Percentiles rank a stretch among this genome's conserved stretches.
phyloP scores from a whole-genome alignment of 2,113 vertebrate genomes.

The Sigmodon hispidus region DNA sequence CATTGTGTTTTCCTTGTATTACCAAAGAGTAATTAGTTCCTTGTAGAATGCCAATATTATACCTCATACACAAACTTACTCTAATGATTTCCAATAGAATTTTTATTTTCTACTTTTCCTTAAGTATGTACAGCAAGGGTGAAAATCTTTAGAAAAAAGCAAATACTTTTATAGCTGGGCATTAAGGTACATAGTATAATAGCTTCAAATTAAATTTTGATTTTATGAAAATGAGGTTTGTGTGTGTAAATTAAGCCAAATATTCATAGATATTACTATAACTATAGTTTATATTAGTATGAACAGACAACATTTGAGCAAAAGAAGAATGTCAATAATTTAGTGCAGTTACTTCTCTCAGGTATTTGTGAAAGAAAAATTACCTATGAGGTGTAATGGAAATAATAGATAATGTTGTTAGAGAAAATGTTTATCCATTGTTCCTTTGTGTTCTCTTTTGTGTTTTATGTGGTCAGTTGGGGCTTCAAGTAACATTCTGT shows the following conservation, averaged over 20 bases:
- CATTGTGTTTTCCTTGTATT: background rate
- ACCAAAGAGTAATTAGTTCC: conserved; percentile 9
- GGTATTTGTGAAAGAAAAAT: background rate
- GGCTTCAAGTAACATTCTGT: background rate
- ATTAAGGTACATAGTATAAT: background rate
- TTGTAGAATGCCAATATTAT: conserved; percentile 57
- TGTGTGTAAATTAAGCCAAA: background rate
- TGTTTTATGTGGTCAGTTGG: background rate
- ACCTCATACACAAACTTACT: conserved; percentile 47
- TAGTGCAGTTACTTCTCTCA: background rate
- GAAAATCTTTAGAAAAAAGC: conserved; percentile 18
- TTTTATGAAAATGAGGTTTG: background rate
- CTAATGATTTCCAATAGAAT: conserved; percentile 77
- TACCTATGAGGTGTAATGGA: background rate
- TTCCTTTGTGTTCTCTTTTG: background rate
- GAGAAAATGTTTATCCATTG: too few species aligned
- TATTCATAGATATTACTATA: background rate
- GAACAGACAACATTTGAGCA: background rate
- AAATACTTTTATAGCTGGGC: conserved; percentile 25
- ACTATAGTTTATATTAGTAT: background rate
- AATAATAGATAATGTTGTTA: too few species aligned
- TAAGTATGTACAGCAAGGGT: conserved; percentile 70
- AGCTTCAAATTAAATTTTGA: conserved; percentile 10
- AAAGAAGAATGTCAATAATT: background rate
- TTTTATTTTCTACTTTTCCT: conserved; percentile 81